These are phyloP conservation scores for Strigamia maritima DNA, from an alignment of 2,888 invertebrate species.

Conservation along the genomic window DNA sequence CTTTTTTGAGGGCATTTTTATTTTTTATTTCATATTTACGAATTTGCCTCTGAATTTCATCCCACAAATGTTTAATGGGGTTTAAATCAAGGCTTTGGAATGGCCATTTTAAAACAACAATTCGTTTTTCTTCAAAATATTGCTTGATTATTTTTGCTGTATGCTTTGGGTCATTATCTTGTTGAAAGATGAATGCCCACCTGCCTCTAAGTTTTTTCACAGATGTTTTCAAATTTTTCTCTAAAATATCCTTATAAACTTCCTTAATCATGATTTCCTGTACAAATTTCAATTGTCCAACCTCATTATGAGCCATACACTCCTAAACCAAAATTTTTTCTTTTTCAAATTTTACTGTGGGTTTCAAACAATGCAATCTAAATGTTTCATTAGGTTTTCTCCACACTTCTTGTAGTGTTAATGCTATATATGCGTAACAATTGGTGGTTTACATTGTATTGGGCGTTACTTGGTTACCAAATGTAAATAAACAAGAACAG, in stretches of 20 bases:
- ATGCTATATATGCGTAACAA: too few relatives aligned
- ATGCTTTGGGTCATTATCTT: too few relatives aligned
- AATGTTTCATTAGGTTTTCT: too few relatives aligned
- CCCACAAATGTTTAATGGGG: constrained; percentile 38
- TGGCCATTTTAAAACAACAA: neutral
- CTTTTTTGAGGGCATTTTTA: too few relatives aligned
- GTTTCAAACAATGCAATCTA: too few relatives aligned
- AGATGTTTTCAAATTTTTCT: neutral
- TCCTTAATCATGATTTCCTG: constrained; percentile 11
- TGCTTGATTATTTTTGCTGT: constrained; percentile 30
- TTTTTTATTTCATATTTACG: too few relatives aligned
- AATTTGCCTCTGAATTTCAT: neutral
- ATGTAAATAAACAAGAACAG: too few relatives aligned
- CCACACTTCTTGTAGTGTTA: too few relatives aligned
- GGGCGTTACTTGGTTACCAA: too few relatives aligned
- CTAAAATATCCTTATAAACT: too few relatives aligned
- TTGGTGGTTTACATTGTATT: too few relatives aligned
- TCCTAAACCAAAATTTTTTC: constrained; percentile 13
- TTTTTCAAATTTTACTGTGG: too few relatives aligned
- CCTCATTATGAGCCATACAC: constrained; percentile 21
- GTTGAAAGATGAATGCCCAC: constrained; percentile 36
- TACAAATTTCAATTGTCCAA: constrained; percentile 10
- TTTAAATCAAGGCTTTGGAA: constrained; percentile 34
- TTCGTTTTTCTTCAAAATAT: neutral
- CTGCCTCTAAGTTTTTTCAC: neutral